A percentile compares a stretch with the other conserved stretches of the same genome.
Conservation (phyloP, 2,113 vertebrate genomes). For the Dicaeum eximium region DNA sequence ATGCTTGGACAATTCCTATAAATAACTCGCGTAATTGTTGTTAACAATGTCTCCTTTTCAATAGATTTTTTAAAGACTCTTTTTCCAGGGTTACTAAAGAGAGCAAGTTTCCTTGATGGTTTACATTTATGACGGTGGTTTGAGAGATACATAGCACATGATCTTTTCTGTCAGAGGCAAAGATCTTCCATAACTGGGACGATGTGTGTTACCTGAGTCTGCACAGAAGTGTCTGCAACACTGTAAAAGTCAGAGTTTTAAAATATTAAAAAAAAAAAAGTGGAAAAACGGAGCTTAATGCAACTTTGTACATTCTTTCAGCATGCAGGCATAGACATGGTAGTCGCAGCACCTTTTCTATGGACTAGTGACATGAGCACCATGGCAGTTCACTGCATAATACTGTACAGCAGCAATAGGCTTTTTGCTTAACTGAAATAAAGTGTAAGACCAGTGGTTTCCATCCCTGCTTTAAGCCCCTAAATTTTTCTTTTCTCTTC, state of each 20-base stretch:
- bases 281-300: background rate
- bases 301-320: constrained; percentile 28
- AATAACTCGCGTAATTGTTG: background rate
- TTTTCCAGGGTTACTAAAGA: background rate
- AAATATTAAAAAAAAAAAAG: background rate
- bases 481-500: constrained; percentile 17
- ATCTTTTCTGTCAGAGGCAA: background rate
- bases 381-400: constrained; percentile 13
- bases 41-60: background rate
- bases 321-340: constrained; percentile 12
- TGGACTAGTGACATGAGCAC: constrained; percentile 35
- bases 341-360: constrained; percentile 31
- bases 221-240: background rate
- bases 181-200: background rate
- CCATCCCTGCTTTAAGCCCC: constrained; percentile 33
- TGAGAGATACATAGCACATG: background rate
- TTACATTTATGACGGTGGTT: background rate
- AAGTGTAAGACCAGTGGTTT: constrained; percentile 46
- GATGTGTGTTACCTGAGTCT: background rate
- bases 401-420: constrained; percentile 34
- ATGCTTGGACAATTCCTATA: constrained; percentile 21
- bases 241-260: background rate
- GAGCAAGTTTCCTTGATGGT: background rate
- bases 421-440: constrained; percentile 49
- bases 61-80: background rate